phyloP scores from a whole-genome alignment of 2,797 vertebrate genomes.

The Silurus lanzhouensis region DNA sequence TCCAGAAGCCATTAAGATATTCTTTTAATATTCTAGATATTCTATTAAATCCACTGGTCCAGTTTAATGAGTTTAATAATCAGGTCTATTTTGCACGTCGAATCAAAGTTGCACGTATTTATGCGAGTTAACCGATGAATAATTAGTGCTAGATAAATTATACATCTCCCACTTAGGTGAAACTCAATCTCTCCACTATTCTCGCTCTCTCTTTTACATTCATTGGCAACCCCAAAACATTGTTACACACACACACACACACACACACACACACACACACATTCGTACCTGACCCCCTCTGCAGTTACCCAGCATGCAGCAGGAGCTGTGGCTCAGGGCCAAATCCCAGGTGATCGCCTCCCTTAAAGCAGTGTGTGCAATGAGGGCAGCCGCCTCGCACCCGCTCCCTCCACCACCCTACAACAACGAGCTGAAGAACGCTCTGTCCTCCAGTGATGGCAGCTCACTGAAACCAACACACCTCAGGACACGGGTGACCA shows the following conservation, averaged over 20 bases:
- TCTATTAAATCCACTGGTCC: background rate
- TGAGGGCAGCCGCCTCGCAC: conserved; percentile 54
- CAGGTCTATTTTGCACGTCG: background rate
- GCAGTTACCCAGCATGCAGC: conserved; percentile 64
- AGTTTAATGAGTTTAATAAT: conserved; percentile 14
- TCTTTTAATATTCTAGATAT: too few relatives aligned
- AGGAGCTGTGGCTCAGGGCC: conserved; percentile 62
- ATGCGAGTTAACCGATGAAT: conserved; percentile 43
- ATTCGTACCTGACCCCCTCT: conserved; percentile 2
- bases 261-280: background rate
- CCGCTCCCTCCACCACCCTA: conserved; percentile 30
- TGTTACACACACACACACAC: background rate
- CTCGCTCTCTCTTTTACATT: conserved; percentile 57
- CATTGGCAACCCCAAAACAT: conserved; percentile 42
- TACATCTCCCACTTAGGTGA: conserved; percentile 58
- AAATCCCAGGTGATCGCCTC: conserved; percentile 58
- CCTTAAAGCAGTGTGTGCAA: conserved; percentile 51
- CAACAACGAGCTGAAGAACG: conserved; percentile 26
- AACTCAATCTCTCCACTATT: conserved; percentile 58
- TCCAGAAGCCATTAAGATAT: background rate
- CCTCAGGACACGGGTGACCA: conserved; percentile 42
- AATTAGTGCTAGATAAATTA: conserved; percentile 57
- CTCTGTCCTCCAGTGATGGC: conserved; percentile 46
- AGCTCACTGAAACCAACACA: conserved; percentile 43
- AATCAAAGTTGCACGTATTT: conserved; percentile 37